Evolutionary conservation across 1,140 invertebrate genomes (phyloP), one percentile per base, ranked within the genome.

Genomic region (Dreissena rostriformis): DNA sequence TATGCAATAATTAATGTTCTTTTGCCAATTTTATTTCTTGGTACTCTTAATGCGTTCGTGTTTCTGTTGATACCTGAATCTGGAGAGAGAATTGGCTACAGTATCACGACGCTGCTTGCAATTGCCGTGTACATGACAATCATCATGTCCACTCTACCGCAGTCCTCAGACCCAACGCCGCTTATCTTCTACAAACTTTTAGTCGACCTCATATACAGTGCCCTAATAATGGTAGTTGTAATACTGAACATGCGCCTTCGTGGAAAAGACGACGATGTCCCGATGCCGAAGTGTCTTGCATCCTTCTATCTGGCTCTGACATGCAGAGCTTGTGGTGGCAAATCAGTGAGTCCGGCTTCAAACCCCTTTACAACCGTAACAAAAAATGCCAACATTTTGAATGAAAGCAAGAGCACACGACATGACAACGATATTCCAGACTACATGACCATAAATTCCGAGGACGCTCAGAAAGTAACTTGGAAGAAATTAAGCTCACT

Each of bases 11-110:
- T 95, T 90, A 95, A 95, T 90, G 92, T 95, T 14, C 93, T 95
- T 28, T 87, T 95, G 66, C 95, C 95, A 0, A 95, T 95, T 84
- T 93, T 95, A 78, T 94, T 95, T 93, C 93, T 95, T 90, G 94
- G 94, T 0, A 90, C 93, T 8, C 90, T 95, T 5, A 95, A 94
- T 15, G 92, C 95, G 14, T 90, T 95, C 1, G 95, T 95, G 17
- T 95, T 95, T 90, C 94, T 94, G 82, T 91, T 95, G 55, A 94
- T 95, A n/a, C 94, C 94, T 95, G 17, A 95, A 95, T 90, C 93
- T 7, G 94, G 95, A 0, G 95, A 95, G 88, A 95, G 95, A 88
- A 94, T 95, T 63, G 93, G 94, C 8, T 92, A 95, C n/a, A 94
- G 94, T 28, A 90, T 95, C 26, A 95, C 95, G 10, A 93, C 95